Base-by-base conservation (phyloP, 2,113 vertebrate genomes). In the Lepidiolamprologus cunningtoni region DNA sequence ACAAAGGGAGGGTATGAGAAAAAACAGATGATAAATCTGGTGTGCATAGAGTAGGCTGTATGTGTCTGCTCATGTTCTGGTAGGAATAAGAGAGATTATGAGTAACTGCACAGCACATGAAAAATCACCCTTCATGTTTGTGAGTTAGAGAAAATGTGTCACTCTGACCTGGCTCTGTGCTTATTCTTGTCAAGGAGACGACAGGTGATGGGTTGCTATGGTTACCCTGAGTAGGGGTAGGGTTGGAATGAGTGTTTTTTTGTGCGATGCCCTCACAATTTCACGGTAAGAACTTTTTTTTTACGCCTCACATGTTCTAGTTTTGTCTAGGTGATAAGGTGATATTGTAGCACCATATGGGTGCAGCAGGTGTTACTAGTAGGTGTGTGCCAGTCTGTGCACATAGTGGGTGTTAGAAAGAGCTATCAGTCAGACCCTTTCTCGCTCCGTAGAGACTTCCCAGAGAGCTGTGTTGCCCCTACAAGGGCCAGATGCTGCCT, bases 151-250 rank as follows among this genome's bases (percentile, higher is more conserved):
- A 78, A 92, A 93, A 94, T 94, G 86, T 95, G 94, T 95, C 94
- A 94, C 89, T 87, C 89, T 95, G 93, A 96, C 93, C 94, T 91
- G 93, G 93, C 92, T 93, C 89, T 58, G 92, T 94, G 89, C 91
- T 93, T 95, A 87, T 92, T 95, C 88, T 91, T 92, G 87, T 91
- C 82, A 61, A 91, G 82, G 87, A 93, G 91, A 86, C 23, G 92
- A 91, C 95, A 95, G 95, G 95, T 96, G 94, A 94, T 89, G 83
- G 66, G 95, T 96, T 96, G 93, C 96, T 57, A 96, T 96, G 93
- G 96, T 96, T 96, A 95, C 96, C 85, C 12, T 23, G 89, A 89
- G 86, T 83, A 85, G 87, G 89, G 84, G 89, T 92, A 79, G 68
- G 82, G 86, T 83, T 90, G 78, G 54, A 80, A 85, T 71, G 23